Conservation (phyloP, 2,797 vertebrate species). For the Cryptoblepharus egeriae region DNA sequence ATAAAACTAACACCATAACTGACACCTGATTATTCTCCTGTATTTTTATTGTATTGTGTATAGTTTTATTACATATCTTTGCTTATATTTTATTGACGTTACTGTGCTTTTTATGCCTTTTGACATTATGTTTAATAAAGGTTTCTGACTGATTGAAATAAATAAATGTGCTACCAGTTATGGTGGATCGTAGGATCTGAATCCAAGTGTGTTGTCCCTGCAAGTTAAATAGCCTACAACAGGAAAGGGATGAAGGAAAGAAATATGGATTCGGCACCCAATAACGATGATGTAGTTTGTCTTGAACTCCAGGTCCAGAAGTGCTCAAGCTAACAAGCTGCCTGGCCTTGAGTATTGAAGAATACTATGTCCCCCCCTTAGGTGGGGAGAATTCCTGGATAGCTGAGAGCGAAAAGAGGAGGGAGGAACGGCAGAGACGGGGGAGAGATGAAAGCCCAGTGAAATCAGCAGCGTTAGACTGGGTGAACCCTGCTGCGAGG, state of each 20-base stretch:
- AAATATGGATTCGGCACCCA: slow-evolving; percentile 63
- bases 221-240: slow-evolving; percentile 68
- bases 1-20: too few species aligned
- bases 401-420: not conserved
- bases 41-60: too few species aligned
- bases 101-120: too few species aligned
- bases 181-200: too few species aligned
- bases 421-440: not conserved
- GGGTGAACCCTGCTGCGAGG: not conserved
- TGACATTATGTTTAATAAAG: too few species aligned
- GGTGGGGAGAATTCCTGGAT: slow-evolving; percentile 39
- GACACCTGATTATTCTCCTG: too few species aligned
- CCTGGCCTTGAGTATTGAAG: slow-evolving; percentile 65
- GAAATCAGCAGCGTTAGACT: slow-evolving; percentile 5
- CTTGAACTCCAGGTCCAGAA: slow-evolving; percentile 70
- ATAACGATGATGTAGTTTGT: slow-evolving; percentile 77
- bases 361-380: slow-evolving; percentile 48
- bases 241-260: not conserved
- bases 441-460: slow-evolving; percentile 27
- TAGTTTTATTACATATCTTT: too few species aligned
- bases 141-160: too few species aligned
- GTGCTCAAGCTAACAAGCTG: slow-evolving; percentile 66
- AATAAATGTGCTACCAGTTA: too few species aligned
- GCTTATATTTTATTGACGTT: too few species aligned
- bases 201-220: slow-evolving; percentile 72